Percentiles rank a stretch among this genome's conserved stretches.
Conservation (phyloP, 2,888 invertebrate species). For the Oligia strigilis region DNA sequence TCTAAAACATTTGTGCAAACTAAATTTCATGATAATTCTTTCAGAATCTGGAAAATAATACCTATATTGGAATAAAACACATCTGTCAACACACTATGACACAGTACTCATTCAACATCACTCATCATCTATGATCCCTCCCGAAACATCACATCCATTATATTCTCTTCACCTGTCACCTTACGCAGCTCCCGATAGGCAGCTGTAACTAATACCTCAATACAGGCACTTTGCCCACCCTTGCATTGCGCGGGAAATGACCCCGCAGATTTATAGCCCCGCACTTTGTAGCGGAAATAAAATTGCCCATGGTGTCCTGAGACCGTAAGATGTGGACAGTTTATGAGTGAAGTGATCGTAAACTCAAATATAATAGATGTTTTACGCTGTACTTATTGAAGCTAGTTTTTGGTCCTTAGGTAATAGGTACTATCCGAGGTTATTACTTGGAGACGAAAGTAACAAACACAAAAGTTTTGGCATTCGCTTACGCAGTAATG, state of each 20-base stretch:
- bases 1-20: neutral
- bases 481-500: neutral
- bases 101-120: conserved; percentile 1
- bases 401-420: conserved; percentile 12
- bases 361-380: conserved; percentile 37
- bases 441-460: neutral
- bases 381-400: conserved; percentile 43
- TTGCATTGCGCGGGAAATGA: conserved; percentile 46
- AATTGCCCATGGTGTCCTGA: conserved; percentile 48
- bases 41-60: too few relatives aligned
- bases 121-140: neutral
- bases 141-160: conserved; percentile 31
- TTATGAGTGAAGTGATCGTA: conserved; percentile 45
- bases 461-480: neutral
- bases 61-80: neutral
- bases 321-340: conserved; percentile 50
- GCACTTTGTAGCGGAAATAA: conserved; percentile 65
- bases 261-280: conserved; percentile 55
- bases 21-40: neutral
- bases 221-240: conserved; percentile 46
- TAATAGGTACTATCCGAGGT: neutral
- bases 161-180: conserved; percentile 23
- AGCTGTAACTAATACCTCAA: conserved; percentile 49
- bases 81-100: neutral
- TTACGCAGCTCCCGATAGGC: conserved; percentile 21